Base-by-base conservation (phyloP, 2,113 vertebrate species). In the Neoarius graeffei region DNA sequence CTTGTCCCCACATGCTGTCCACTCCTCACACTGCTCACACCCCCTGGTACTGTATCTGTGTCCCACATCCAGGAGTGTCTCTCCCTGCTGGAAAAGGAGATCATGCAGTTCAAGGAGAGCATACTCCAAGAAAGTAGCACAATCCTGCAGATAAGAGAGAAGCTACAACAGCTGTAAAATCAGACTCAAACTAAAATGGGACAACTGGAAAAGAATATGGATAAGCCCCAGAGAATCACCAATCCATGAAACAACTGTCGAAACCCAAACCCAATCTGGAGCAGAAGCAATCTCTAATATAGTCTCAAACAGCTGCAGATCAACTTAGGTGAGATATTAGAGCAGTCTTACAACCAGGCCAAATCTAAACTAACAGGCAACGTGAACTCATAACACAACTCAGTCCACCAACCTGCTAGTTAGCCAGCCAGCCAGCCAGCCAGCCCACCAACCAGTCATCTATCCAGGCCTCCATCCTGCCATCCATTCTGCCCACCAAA, bases 61-160 rank as follows among this genome's bases (percentile, higher is more conserved):
- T 80, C 76, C 50, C 14, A 56, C 52, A 56, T 80, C 6, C 50
- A 80, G 25, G 25, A 80, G 50, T 56, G 76, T 57, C 25, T 27
- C 11, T 56, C n/a, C 56, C 54, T 59, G 79, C 56, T 54, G 48
- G 27, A 81, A 27, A 57, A 80, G 17, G 17, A 42, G 30, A 20
- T 60, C 56, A 60, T 60, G 13, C 1, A 54, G 76, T 54, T 79
- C 76, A 79, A 54, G 76, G 76, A 79, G 76, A 79, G 50, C 15
- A 15, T 27, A 79, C 48, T 79, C 25, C 76, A 54, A 81, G 80
- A 81, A 81, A 60, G 30, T 81, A 60, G 80, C 17, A 60, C 57
- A 81, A 81, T 60, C 30, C 56, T 79, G 23, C 76, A 79, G 11
- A n/a, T 54, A 79, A 7, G 25, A 54, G 13, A 77, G 25, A 50